Percentiles rank a stretch among this genome's conserved stretches.
phyloP scores from a whole-genome alignment of 2,797 vertebrate species.

The Alcedo quadribrachys region DNA sequence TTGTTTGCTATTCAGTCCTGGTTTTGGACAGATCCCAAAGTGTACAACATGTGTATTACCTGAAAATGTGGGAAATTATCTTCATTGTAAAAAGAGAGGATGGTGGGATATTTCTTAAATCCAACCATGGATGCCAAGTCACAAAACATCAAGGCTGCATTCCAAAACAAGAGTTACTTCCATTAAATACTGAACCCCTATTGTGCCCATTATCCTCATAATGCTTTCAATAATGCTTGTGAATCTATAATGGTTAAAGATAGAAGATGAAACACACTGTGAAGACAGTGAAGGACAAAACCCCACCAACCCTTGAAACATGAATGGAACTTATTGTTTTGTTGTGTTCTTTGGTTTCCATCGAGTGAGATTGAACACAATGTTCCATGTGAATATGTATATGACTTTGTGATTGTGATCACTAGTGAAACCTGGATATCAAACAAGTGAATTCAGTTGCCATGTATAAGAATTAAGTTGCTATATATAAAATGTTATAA shows the following conservation, averaged over 20 bases:
- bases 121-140: constrained; percentile 7
- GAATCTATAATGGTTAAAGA: constrained; percentile 73
- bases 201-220: constrained; percentile 68
- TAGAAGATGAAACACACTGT: constrained; percentile 31
- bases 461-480: background rate
- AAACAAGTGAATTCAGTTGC: background rate
- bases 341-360: background rate
- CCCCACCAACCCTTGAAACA: background rate
- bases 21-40: background rate
- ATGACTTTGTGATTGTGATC: background rate
- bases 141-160: constrained; percentile 12
- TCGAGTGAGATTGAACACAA: background rate
- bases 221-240: constrained; percentile 69
- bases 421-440: background rate
- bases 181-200: constrained; percentile 76
- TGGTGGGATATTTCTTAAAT: constrained; percentile 6
- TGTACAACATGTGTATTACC: background rate
- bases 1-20: background rate
- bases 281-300: background rate
- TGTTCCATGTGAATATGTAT: background rate
- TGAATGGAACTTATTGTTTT: background rate
- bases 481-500: background rate
- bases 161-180: constrained; percentile 76
- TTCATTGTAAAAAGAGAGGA: background rate
- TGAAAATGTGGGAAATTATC: background rate